These are phyloP conservation scores for Cervus canadensis DNA, from an alignment of 2,113 vertebrate species.

Conservation along the genomic window DNA sequence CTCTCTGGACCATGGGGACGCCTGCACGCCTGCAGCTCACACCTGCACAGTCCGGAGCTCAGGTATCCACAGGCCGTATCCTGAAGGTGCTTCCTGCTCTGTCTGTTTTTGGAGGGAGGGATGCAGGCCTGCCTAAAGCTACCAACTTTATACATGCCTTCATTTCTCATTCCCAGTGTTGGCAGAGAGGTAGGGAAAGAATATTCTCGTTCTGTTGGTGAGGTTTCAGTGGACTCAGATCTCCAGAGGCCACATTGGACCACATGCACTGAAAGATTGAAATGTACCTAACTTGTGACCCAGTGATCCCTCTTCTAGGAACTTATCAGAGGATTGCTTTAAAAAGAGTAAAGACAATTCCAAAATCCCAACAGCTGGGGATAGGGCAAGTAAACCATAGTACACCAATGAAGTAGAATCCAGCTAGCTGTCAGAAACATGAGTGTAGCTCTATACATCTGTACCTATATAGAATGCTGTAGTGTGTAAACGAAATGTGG, in stretches of 20 bases:
- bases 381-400: background rate
- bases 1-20: background rate
- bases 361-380: background rate
- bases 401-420: background rate
- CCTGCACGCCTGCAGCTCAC: background rate
- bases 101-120: background rate
- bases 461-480: background rate
- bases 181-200: background rate
- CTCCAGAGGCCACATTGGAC: background rate
- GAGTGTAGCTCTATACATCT: background rate
- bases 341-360: background rate
- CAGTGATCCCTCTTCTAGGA: background rate
- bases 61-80: conserved; percentile 6
- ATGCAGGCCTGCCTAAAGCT: background rate
- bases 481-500: background rate
- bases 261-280: background rate
- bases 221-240: background rate
- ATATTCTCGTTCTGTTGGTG: background rate
- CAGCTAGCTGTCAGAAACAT: background rate
- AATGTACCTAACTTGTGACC: background rate
- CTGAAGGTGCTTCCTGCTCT: background rate
- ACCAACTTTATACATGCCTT: background rate
- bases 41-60: background rate
- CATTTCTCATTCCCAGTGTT: background rate
- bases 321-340: conserved; percentile 3